Percentiles rank a stretch among this genome's conserved stretches.
phyloP scores from a whole-genome alignment of 2,113 vertebrate species.

The Sander lucioperca region DNA sequence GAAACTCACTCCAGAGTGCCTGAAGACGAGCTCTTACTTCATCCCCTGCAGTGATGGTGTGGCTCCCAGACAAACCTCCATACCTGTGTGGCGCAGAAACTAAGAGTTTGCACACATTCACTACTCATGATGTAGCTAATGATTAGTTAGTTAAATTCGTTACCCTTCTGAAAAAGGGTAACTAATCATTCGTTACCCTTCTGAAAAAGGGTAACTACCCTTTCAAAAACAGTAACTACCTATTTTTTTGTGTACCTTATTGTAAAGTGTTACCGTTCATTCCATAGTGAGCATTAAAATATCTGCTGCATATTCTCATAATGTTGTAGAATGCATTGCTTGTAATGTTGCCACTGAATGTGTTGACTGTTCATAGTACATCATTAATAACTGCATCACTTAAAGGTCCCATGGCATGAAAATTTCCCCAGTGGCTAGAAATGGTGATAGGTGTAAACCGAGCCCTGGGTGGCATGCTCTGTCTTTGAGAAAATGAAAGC shows the following conservation, averaged over 20 bases:
- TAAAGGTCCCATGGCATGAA: no score
- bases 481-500: no score
- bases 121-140: not conserved
- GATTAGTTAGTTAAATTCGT: no score
- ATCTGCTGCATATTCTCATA: not conserved
- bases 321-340: not conserved
- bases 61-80: conserved; percentile 77
- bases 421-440: no score
- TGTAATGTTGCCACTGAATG: not conserved
- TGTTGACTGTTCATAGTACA: not conserved
- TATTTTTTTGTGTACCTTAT: no score
- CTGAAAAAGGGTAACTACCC: no score
- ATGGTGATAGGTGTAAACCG: no score
- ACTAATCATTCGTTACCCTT: no score
- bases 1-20: conserved; percentile 73
- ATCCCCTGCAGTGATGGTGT: conserved; percentile 72
- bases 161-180: no score
- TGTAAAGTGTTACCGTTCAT: no score
- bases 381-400: not conserved
- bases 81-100: conserved; percentile 75
- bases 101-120: not conserved
- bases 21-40: conserved; percentile 66
- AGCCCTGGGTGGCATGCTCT: no score
- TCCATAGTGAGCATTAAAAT: not conserved
- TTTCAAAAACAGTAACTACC: no score